A percentile compares a stretch with the other conserved stretches of the same genome.
Evolutionary conservation across 2,113 vertebrate genomes (phyloP).

Genomic region (Rhinolophus sinicus): DNA sequence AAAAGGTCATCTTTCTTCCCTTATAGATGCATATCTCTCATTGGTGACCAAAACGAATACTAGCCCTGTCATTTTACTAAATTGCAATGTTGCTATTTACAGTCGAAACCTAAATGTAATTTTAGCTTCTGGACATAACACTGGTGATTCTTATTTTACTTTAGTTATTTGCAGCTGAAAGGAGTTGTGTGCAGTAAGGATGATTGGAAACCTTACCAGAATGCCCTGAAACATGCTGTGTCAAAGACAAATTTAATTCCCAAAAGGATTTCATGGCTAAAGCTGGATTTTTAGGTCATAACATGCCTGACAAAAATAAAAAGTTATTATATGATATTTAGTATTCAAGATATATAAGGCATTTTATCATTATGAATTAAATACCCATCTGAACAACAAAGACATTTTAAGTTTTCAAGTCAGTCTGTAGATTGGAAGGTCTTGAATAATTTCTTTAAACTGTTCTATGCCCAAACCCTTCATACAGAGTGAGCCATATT

Average conservation of each 20-base stretch:
- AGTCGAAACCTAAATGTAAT: slow-evolving; percentile 4
- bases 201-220: slow-evolving; percentile 26
- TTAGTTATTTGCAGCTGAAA: slow-evolving; percentile 35
- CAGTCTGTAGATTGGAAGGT: neutral
- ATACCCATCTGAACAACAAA: neutral
- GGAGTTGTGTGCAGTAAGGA: slow-evolving; percentile 2
- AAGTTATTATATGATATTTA: neutral
- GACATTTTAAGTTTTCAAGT: neutral
- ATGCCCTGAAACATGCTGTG: slow-evolving; percentile 32
- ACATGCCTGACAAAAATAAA: neutral
- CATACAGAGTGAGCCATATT: neutral
- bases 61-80: neutral
- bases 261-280: neutral
- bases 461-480: neutral
- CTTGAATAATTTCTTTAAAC: neutral
- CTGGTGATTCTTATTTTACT: slow-evolving; percentile 33
- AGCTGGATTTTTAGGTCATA: slow-evolving; percentile 12
- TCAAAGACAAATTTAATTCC: slow-evolving; percentile 27
- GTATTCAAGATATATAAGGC: neutral
- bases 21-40: slow-evolving; percentile 14
- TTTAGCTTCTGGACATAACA: slow-evolving; percentile 40
- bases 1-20: neutral
- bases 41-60: slow-evolving; percentile 28
- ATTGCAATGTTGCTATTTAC: neutral
- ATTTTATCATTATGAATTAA: slow-evolving; percentile 11